Evolutionary conservation across 2,888 invertebrate genomes (phyloP).

Genomic region (Micoletzkya japonica): DNA sequence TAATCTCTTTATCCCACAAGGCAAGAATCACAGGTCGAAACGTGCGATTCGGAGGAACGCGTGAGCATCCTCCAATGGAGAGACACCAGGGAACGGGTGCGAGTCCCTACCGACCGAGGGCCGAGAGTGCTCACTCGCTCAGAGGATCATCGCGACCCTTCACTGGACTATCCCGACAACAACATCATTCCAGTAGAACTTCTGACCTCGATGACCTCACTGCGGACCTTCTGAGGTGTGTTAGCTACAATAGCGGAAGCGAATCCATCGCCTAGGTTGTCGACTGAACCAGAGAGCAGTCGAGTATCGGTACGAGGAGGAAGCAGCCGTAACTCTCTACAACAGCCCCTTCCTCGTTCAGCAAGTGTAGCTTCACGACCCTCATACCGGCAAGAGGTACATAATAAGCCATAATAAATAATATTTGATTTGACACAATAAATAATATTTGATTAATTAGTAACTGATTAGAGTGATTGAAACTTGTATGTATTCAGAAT

Average conservation of each 20-base stretch:
- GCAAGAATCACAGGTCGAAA: constrained; percentile 25
- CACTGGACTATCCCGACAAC: not conserved
- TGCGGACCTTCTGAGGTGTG: constrained; percentile 26
- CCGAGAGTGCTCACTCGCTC: constrained; percentile 24
- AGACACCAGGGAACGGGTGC: constrained; percentile 40
- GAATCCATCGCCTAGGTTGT: not conserved
- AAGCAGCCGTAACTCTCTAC: too few species aligned
- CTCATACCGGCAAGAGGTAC: not conserved
- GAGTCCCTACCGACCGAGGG: constrained; percentile 25
- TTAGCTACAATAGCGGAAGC: not conserved
- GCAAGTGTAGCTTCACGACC: not conserved
- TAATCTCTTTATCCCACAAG: too few species aligned
- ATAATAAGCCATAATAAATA: not conserved
- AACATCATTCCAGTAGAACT: constrained; percentile 10
- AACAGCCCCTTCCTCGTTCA: constrained; percentile 2
- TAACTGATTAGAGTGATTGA: not conserved
- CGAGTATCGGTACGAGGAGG: not conserved
- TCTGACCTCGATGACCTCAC: constrained; percentile 29
- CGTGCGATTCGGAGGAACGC: constrained; percentile 34
- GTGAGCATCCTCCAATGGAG: constrained; percentile 35
- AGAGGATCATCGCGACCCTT: constrained; percentile 2
- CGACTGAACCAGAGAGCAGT: constrained; percentile 15
- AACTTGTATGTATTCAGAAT: not conserved
- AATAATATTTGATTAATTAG: not conserved
- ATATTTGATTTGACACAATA: not conserved